These are phyloP conservation scores for Pedetes capensis DNA, from an alignment of 2,113 vertebrate genomes.

Conservation along the genomic window DNA sequence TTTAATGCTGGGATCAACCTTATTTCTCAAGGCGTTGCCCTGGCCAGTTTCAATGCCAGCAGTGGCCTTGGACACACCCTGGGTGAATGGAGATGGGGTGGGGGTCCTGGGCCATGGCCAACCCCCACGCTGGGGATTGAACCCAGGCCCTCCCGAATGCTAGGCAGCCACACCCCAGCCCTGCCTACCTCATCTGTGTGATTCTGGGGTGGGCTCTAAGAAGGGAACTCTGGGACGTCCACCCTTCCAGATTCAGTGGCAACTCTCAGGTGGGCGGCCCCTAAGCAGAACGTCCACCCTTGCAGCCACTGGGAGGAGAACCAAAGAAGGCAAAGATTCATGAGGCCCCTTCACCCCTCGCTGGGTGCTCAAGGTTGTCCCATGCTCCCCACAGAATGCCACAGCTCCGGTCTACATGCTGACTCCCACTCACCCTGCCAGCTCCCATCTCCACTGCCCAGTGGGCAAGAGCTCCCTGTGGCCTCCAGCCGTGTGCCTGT, in stretches of 20 bases:
- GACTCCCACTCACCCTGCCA: not conserved
- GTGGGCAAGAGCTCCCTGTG: not conserved
- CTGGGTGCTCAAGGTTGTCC: not conserved
- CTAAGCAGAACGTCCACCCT: not conserved
- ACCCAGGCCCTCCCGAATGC: not conserved
- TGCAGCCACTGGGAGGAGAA: not conserved
- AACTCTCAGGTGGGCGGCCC: not conserved
- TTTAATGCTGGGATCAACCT: not conserved
- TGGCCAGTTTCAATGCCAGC: not conserved
- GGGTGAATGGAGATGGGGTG: not conserved
- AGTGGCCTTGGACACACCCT: not conserved
- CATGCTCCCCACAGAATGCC: not conserved
- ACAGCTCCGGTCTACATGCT: not conserved
- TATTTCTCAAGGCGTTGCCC: not conserved
- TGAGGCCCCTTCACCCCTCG: rapidly evolving
- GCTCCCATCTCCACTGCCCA: not conserved
- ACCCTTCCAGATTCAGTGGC: not conserved
- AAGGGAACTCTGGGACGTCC: not conserved
- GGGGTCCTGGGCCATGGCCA: not conserved
- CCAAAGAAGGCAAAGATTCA: not conserved
- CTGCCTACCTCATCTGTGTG: not conserved
- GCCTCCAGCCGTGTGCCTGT: not conserved
- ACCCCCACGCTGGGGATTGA: not conserved
- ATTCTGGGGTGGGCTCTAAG: not conserved
- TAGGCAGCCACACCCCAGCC: not conserved